Evolutionary conservation across 2,113 vertebrate species (phyloP).

Genomic region (Phyllostomus hastatus): DNA sequence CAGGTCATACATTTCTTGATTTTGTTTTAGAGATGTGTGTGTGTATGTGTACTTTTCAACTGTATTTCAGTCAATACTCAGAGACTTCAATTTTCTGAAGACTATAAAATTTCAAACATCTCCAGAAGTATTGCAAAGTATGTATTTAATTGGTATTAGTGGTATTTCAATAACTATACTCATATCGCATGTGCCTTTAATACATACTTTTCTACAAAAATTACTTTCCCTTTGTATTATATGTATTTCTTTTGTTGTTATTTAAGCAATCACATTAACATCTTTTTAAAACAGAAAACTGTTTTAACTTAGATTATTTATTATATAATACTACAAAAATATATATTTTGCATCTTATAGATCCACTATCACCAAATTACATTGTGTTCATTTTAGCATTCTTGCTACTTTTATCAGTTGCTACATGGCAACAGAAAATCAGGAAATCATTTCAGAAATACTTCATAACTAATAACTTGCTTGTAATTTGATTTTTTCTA

Average conservation of each 20-base stretch:
- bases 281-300: neutral
- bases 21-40: neutral
- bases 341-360: neutral
- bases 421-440: neutral
- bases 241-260: neutral
- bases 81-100: neutral
- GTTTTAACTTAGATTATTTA: neutral
- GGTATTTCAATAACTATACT: neutral
- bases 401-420: neutral
- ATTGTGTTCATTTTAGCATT: neutral
- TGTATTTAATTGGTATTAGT: neutral
- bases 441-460: neutral
- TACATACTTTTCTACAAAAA: neutral
- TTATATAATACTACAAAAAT: neutral
- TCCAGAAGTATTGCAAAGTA: neutral
- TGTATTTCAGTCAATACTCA: neutral
- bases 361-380: neutral
- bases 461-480: neutral
- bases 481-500: constrained; percentile 15
- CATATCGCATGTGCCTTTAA: neutral
- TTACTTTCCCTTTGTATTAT: neutral
- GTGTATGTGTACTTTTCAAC: neutral
- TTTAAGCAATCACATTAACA: neutral
- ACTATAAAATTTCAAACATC: neutral
- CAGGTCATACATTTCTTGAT: neutral